A percentile compares a stretch with the other conserved stretches of the same genome.
Conservation (phyloP, 2,113 vertebrate species). For the Trachemys scripta region DNA sequence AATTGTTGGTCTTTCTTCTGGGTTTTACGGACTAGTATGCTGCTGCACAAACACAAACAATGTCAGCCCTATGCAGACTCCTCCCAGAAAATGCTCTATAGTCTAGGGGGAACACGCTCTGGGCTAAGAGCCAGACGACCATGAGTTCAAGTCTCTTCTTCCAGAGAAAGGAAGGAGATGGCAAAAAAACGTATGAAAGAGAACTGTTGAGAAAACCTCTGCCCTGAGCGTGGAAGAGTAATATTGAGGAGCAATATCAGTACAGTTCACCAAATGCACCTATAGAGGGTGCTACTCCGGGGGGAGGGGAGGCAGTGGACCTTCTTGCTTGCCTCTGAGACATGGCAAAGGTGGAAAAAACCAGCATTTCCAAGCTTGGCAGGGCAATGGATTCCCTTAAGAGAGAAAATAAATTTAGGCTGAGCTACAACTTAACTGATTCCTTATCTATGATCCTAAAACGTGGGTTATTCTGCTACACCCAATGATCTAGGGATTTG, state of each 20-base stretch:
- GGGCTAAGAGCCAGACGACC: neutral
- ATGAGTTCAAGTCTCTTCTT: no score
- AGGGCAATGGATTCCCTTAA: neutral
- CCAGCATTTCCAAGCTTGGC: neutral
- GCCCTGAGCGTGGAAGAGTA: neutral
- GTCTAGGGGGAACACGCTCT: neutral
- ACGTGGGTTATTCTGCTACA: neutral
- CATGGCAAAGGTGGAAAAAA: neutral
- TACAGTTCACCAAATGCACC: neutral
- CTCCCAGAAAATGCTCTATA: neutral
- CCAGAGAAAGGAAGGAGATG: neutral
- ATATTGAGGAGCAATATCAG: neutral
- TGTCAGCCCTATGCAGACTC: neutral
- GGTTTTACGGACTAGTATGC: neutral
- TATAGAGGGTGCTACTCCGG: neutral
- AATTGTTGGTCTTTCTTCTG: neutral
- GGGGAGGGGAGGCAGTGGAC: neutral
- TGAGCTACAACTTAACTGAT: slow-evolving; percentile 13
- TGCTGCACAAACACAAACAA: neutral
- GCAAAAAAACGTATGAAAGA: neutral
- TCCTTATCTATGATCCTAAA: neutral
- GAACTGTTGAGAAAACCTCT: neutral
- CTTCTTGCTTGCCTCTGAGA: neutral
- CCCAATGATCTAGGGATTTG: neutral
- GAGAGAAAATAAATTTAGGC: slow-evolving; percentile 25